phyloP scores from a whole-genome alignment of 1,140 invertebrate species.

The Drosophila miranda region DNA sequence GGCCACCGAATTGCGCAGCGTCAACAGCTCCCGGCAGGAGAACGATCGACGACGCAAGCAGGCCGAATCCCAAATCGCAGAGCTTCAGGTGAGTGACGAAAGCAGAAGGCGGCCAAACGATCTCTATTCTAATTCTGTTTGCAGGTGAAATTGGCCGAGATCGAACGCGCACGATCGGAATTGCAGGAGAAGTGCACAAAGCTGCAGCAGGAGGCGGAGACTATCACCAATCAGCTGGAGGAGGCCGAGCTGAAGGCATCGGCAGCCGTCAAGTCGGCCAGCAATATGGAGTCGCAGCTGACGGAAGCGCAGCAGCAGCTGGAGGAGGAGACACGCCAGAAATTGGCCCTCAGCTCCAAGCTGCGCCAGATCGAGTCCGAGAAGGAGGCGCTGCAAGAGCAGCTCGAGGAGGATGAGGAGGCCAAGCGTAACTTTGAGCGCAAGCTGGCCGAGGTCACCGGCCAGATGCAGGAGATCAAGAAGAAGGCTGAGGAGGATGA shows the following conservation, averaged over 20 bases:
- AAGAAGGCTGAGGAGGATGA: too few relatives aligned
- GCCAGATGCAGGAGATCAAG: too few relatives aligned
- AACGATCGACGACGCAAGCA: conserved; percentile 96
- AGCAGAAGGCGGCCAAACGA: too few relatives aligned
- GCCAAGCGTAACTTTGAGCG: too few relatives aligned
- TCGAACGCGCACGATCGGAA: conserved; percentile 84
- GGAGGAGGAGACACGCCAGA: too few relatives aligned
- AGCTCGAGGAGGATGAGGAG: too few relatives aligned
- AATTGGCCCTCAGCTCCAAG: too few relatives aligned
- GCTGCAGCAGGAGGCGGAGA: conserved; percentile 90
- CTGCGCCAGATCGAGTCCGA: too few relatives aligned
- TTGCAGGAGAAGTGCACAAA: conserved; percentile 89
- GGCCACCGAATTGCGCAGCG: conserved; percentile 93
- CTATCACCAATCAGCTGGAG: conserved; percentile 91
- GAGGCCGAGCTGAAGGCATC: conserved; percentile 92
- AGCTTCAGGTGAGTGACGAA: conserved; percentile 84
- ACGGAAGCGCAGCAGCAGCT: conserved; percentile 90
- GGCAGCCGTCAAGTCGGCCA: conserved; percentile 90
- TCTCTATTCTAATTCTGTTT: neutral
- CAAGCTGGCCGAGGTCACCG: too few relatives aligned
- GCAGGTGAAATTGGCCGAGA: conserved; percentile 81
- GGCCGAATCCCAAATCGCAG: conserved; percentile 91
- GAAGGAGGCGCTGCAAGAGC: too few relatives aligned
- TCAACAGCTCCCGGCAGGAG: conserved; percentile 92
- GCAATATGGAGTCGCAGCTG: conserved; percentile 91